These are phyloP conservation scores for Sinocyclocheilus anshuiensis DNA, from an alignment of 2,113 vertebrate genomes.

Conservation along the genomic window DNA sequence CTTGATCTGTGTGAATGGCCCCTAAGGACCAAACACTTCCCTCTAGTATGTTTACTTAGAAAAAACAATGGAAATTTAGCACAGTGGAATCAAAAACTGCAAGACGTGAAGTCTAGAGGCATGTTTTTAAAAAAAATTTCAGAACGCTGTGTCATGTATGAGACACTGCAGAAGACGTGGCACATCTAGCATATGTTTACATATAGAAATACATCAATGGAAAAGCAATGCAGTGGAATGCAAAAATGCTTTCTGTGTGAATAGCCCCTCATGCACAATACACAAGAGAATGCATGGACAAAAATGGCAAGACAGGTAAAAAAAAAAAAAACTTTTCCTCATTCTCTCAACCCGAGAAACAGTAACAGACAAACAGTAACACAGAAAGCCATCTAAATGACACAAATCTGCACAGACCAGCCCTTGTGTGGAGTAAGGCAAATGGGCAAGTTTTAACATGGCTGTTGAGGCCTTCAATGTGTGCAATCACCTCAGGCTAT, in stretches of 20 bases:
- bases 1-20: neutral
- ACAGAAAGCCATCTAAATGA: constrained; percentile 26
- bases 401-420: constrained; percentile 11
- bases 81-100: no score
- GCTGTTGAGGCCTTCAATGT: constrained; percentile 3
- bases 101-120: no score
- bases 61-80: no score
- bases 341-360: neutral
- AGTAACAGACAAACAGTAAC: constrained; percentile 4
- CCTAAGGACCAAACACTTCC: neutral
- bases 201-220: neutral
- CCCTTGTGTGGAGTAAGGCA: constrained; percentile 34
- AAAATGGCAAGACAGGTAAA: neutral
- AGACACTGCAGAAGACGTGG: no score
- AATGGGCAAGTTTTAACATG: neutral
- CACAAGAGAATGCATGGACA: neutral
- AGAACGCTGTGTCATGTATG: no score
- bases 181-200: neutral
- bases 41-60: no score
- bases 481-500: neutral
- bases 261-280: neutral
- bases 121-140: no score
- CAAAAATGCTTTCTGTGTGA: neutral
- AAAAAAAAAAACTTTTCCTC: neutral
- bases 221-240: neutral